Percentiles rank a stretch among this genome's conserved stretches.
Evolutionary conservation across 2,888 invertebrate species (phyloP).

Genomic region (Dinocampus coccinellae): DNA sequence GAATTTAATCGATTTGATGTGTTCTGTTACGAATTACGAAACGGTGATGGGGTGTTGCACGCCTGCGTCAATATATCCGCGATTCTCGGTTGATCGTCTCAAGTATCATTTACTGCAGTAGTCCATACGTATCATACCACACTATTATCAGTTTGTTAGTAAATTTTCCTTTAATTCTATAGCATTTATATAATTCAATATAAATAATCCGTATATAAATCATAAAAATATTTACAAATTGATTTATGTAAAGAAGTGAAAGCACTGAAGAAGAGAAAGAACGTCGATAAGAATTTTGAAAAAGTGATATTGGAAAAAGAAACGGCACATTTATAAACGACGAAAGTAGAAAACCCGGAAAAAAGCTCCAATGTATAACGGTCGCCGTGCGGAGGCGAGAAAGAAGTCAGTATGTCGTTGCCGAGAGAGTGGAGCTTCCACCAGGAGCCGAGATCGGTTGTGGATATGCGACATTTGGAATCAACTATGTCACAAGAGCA

Average conservation of each 20-base stretch:
- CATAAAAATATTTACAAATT: neutral
- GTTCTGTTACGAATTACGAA: neutral
- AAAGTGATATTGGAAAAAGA: neutral
- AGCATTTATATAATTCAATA: neutral
- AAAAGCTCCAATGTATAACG: slow-evolving; percentile 67
- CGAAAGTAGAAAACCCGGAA: neutral
- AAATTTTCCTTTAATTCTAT: neutral
- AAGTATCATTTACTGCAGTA: neutral
- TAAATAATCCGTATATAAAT: neutral
- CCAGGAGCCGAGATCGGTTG: slow-evolving; percentile 69
- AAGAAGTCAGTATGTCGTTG: slow-evolving; percentile 71
- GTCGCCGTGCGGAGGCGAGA: slow-evolving; percentile 60
- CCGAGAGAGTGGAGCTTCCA: slow-evolving; percentile 75
- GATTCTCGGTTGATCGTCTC: neutral
- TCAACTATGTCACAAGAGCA: slow-evolving; percentile 62
- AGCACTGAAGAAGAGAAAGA: neutral
- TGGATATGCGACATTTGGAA: slow-evolving; percentile 52
- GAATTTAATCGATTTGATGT: neutral
- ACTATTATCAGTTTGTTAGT: neutral
- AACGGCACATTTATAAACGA: neutral
- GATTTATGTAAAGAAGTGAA: neutral
- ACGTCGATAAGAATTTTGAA: neutral
- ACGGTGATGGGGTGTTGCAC: neutral
- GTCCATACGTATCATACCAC: neutral
- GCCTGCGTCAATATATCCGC: neutral